Conservation (phyloP, 2,888 invertebrate species). For the Megamerina dolium region DNA sequence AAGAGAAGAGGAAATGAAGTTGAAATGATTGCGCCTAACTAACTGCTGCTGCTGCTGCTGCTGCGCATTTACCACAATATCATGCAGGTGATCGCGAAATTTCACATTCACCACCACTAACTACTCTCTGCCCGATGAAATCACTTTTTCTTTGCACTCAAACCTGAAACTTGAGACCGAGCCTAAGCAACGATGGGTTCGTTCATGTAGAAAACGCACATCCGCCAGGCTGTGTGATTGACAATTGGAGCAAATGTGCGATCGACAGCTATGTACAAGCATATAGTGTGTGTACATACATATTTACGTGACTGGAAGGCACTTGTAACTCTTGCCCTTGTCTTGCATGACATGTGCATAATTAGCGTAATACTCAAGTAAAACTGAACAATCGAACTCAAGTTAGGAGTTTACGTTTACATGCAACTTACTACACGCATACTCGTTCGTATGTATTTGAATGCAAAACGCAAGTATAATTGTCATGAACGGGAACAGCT, state of each 20-base stretch:
- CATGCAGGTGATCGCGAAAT: constrained; percentile 9
- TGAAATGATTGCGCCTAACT: too few relatives aligned
- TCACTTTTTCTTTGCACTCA: too few relatives aligned
- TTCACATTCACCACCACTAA: too few relatives aligned
- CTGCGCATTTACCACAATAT: background rate
- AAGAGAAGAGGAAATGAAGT: too few relatives aligned
- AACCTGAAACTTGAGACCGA: constrained; percentile 22
- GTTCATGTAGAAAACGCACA: constrained; percentile 25
- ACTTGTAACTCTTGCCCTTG: constrained; percentile 25
- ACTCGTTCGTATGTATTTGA: background rate
- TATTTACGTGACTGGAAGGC: constrained; percentile 26
- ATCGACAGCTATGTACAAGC: constrained; percentile 33
- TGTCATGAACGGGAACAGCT: too few relatives aligned
- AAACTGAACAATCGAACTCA: constrained; percentile 3
- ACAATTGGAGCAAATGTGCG: constrained; percentile 32
- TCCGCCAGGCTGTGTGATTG: constrained; percentile 28
- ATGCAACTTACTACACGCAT: background rate
- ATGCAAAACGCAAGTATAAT: background rate
- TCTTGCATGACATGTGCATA: constrained; percentile 22
- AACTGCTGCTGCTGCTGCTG: background rate
- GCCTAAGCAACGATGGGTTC: background rate
- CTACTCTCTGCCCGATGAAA: too few relatives aligned
- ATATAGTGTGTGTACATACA: too few relatives aligned
- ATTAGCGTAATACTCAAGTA: constrained; percentile 21
- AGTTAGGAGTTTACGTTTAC: too few relatives aligned